Evolutionary conservation across 2,797 vertebrate genomes (phyloP).

Genomic region (Malacoraja senta): DNA sequence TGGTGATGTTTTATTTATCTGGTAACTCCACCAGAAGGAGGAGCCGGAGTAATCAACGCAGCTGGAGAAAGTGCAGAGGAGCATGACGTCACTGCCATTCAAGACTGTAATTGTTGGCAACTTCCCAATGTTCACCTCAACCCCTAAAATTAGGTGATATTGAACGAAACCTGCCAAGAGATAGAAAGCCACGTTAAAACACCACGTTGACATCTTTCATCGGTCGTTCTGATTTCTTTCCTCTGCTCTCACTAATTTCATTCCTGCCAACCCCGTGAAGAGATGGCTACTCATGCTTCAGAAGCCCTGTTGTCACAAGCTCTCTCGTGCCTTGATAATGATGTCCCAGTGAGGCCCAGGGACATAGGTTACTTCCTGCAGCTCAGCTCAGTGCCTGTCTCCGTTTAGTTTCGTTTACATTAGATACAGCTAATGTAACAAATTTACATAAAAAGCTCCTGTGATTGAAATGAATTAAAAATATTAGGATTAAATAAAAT

Average conservation of each 20-base stretch:
- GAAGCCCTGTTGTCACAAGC: neutral
- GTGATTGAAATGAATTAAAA: too few species aligned
- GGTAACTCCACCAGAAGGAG: slow-evolving; percentile 79
- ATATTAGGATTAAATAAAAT: too few species aligned
- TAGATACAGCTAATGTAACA: too few species aligned
- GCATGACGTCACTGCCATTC: slow-evolving; percentile 78
- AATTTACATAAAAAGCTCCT: too few species aligned
- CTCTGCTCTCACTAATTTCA: neutral
- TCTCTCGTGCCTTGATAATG: neutral
- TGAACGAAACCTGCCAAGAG: slow-evolving; percentile 61
- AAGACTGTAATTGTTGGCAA: slow-evolving; percentile 66
- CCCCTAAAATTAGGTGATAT: slow-evolving; percentile 50
- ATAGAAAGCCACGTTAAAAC: neutral
- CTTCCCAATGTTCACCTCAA: slow-evolving; percentile 86
- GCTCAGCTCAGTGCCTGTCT: neutral
- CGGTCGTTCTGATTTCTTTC: neutral
- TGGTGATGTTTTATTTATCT: slow-evolving; percentile 57
- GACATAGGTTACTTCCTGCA: neutral
- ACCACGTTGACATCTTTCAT: neutral
- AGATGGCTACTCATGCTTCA: neutral
- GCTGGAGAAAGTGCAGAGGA: slow-evolving; percentile 78
- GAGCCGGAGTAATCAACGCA: slow-evolving; percentile 83
- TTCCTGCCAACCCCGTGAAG: neutral
- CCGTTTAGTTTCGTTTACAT: too few species aligned
- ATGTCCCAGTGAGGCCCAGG: neutral